phyloP scores from a whole-genome alignment of 2,113 vertebrate genomes.

The Tachuris rubrigastra region DNA sequence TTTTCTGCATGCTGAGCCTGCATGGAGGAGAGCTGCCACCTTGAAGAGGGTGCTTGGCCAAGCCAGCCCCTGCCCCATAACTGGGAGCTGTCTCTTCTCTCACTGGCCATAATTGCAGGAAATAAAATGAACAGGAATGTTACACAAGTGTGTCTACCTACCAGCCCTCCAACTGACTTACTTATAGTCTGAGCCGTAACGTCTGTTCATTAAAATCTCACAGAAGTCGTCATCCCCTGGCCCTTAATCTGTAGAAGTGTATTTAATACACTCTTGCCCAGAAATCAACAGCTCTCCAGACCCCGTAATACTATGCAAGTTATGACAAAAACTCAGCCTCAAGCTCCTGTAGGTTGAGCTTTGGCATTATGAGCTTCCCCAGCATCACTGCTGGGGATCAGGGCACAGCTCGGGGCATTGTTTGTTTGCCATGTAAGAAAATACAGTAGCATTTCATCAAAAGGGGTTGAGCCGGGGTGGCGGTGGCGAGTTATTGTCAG shows the following conservation, averaged over 20 bases:
- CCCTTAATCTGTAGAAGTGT: not conserved
- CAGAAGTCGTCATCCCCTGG: not conserved
- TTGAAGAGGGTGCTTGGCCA: not conserved
- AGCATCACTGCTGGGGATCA: not conserved
- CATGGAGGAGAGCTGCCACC: not conserved
- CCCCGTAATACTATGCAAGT: not conserved
- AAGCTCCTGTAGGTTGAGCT: not conserved
- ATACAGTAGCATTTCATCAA: not conserved
- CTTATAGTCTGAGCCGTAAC: constrained; percentile 3
- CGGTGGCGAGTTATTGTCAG: rapidly evolving
- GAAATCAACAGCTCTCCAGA: constrained; percentile 5
- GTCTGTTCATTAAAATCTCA: constrained; percentile 41
- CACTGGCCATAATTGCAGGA: not conserved
- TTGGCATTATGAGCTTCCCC: not conserved
- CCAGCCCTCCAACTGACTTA: not conserved
- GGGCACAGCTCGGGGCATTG: not conserved
- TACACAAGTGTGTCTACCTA: not conserved
- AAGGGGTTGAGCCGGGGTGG: rapidly evolving
- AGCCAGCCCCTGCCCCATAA: not conserved
- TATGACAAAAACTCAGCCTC: not conserved
- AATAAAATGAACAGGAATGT: constrained; percentile 27
- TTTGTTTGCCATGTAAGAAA: not conserved
- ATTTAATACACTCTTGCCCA: not conserved
- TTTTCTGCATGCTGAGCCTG: not conserved
- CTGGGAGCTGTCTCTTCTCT: not conserved